phyloP scores from a whole-genome alignment of 2,888 invertebrate species.

The Xanthorhoe designata region DNA sequence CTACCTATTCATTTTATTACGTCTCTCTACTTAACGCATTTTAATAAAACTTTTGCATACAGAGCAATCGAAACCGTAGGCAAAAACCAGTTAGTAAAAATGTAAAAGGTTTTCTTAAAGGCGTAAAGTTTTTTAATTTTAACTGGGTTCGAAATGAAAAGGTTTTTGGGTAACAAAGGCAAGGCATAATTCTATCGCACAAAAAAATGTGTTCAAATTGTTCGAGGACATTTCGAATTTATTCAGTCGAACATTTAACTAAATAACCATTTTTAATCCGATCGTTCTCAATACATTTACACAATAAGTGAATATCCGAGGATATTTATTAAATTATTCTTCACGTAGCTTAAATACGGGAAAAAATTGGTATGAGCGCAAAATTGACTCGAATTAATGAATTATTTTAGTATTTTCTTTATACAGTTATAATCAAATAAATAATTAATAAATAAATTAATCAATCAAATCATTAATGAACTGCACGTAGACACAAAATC shows the following conservation, averaged over 20 bases:
- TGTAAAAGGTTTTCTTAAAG: neutral
- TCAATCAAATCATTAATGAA: slow-evolving; percentile 23
- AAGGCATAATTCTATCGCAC: neutral
- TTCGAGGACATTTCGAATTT: neutral
- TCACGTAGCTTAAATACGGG: no score
- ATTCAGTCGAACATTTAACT: neutral
- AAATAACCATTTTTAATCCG: neutral
- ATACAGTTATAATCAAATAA: no score
- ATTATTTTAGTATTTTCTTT: no score
- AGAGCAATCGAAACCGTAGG: neutral
- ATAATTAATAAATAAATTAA: neutral
- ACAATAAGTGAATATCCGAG: no score
- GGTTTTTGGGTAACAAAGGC: neutral
- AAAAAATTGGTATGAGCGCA: no score
- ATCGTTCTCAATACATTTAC: no score
- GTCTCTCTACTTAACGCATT: no score
- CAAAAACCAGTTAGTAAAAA: neutral
- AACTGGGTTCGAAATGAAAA: slow-evolving; percentile 11
- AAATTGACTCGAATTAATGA: no score
- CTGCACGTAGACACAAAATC: slow-evolving; percentile 12
- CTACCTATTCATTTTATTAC: no score
- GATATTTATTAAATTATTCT: neutral
- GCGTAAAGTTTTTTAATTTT: slow-evolving; percentile 17
- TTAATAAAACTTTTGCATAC: neutral
- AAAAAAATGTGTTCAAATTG: neutral